Evolutionary conservation across 1,140 invertebrate genomes (phyloP), one percentile per base, ranked within the genome.

Genomic region (Trichoplusia ni): DNA sequence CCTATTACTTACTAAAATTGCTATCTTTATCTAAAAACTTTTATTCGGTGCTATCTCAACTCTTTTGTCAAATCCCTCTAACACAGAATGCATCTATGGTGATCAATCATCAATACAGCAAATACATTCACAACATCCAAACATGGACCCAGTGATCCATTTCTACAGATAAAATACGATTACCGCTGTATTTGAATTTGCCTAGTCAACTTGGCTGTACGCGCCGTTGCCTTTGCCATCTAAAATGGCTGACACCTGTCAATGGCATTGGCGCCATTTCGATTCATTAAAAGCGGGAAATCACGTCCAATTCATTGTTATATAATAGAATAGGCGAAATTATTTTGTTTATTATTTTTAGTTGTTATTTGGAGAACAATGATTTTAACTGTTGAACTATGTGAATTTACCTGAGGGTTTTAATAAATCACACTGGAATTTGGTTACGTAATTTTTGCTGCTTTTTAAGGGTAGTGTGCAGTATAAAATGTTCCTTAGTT

Each of bases 221-320:
- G 54, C 54, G n/a, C 19, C 25, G 37, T 44, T 58, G 42, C 54
- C 54, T 58, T 58, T 58, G 54, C 42, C 33, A 58, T 27, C 54
- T 38, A 58, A 58, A 58, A 58, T 58, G 54, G 54, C 54, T 31
- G 54, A 58, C 54, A 58, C 37, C 54, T 58, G 54, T 58, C 54
- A 58, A 58, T n/a, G 16, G 14, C 54, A 58, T 31, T 58, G 54
- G 54, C 54, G 54, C 54, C 38, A 44, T 44, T 58, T 58, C 54
- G 19, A 58, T 44, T 58, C 14, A 58, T 58, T 58, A 58, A 42
- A 58, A 42, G 23, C 38, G 25, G 54, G 38, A 44, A 58, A 29
- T 40, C 38, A 25, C 31, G 38, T 18, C 16, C 11, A 13, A 5
- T 14, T 58, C 38, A 58, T 58, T 44, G 54, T 58, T 19, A 42